Base-by-base conservation (phyloP, 2,888 invertebrate species). In the Shargacucullia verbasci region DNA sequence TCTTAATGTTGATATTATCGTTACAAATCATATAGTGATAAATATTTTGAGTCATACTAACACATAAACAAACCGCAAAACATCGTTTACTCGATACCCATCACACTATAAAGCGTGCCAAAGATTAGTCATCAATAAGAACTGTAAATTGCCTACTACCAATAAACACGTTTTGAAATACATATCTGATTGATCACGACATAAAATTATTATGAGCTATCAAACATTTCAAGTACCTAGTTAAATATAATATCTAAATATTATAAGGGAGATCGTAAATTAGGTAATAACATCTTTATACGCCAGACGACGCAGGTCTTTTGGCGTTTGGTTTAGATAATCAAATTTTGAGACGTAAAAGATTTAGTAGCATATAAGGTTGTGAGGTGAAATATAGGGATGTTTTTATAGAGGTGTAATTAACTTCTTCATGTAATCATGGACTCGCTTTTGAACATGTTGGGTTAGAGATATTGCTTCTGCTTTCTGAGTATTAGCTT, bases 151-250 rank as follows among this genome's bases (percentile, higher is more conserved):
- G 65, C 27, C 53, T 72, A 78, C 69, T 70, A 50, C 63, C 72
- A 55, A 79, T 80, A 80, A 83, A 84, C 78, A 80, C 66, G 63
- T 68, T 71, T 75, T 76, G 71, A 79, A 79, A 80, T 76, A 74
- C 69, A 67, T 72, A 65, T 72, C 40, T 59, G 81, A 84, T 81
- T 76, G 82, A 83, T 78, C 64, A 67, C 45, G 31, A 67, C 58
- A 74, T 83, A 79, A 81, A 81, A 79, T 54, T 67, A 63, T 77
- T 78, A 83, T 50, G 78, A 78, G 37, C 77, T 54, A 80, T 81
- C 67, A 79, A 71, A 73, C 47, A 44, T 52, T 57, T 46, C 38
- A 69, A 70, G 52, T 68, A 55, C 38, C 53, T 57, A 60, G 48
- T 67, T 59, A 70, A 67, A 68, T 56, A 55, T 48, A 15, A 55